Evolutionary conservation across 2,113 vertebrate genomes (phyloP).

Genomic region (Nannobrachium achirus): DNA sequence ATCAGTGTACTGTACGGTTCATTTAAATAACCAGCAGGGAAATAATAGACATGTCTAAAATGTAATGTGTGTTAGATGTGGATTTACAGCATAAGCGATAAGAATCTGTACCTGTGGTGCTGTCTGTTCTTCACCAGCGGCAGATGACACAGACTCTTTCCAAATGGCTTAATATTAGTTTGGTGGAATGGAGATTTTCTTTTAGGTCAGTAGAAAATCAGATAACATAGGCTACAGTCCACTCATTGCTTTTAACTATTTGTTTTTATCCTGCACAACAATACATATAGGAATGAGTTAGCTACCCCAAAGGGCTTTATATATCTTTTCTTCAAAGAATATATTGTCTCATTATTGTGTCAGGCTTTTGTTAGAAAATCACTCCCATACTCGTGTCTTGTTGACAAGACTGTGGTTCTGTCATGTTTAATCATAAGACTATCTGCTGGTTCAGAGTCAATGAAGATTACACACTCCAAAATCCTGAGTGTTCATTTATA

Average conservation of each 20-base stretch:
- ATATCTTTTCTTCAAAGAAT: too few species aligned
- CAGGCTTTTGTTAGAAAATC: too few species aligned
- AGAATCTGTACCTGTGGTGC: too few species aligned
- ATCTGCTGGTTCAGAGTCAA: conserved; percentile 76
- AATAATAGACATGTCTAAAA: conserved; percentile 7
- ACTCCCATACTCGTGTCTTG: too few species aligned
- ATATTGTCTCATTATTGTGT: too few species aligned
- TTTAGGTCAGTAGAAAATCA: conserved; percentile 27
- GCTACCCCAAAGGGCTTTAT: conserved; percentile 2
- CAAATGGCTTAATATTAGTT: conserved; percentile 11
- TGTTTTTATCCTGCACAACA: conserved; percentile 25
- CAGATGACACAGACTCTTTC: neutral
- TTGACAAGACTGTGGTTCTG: neutral
- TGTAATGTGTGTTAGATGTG: neutral
- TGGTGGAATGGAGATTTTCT: conserved; percentile 12
- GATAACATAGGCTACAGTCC: neutral
- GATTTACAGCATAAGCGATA: neutral
- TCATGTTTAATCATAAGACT: neutral
- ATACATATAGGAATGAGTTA: conserved; percentile 15
- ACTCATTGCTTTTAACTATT: neutral
- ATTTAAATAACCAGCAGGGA: neutral
- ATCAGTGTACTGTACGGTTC: neutral
- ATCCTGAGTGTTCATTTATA: too few species aligned
- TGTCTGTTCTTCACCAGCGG: neutral
- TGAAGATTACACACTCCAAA: neutral